A percentile compares a stretch with the other conserved stretches of the same genome.
These are phyloP conservation scores for Hemitrygon akajei DNA, from an alignment of 2,797 vertebrate genomes.

Conservation along the genomic window DNA sequence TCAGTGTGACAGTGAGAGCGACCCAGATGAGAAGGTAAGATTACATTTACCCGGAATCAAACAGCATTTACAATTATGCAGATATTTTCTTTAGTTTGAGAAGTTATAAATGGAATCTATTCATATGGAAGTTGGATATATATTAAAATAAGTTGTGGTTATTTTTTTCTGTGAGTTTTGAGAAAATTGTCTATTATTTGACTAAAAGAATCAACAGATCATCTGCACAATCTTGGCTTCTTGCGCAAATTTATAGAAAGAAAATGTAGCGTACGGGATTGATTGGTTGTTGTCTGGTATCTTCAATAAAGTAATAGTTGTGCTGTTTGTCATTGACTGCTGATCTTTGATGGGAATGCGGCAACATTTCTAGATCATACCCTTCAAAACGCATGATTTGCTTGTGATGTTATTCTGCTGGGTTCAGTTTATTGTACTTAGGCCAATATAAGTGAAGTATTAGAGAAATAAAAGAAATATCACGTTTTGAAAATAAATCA, in stretches of 20 bases:
- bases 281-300: neutral
- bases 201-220: neutral
- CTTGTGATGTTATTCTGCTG: neutral
- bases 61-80: neutral
- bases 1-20: conserved; percentile 89
- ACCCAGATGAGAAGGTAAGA: conserved; percentile 91
- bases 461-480: neutral
- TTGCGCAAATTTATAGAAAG: neutral
- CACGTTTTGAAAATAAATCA: conserved; percentile 11
- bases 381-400: neutral
- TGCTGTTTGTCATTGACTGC: neutral
- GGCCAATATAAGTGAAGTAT: neutral
- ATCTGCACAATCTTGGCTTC: neutral
- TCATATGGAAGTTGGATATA: conserved; percentile 49
- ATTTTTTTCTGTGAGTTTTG: conserved; percentile 45
- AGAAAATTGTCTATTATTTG: conserved; percentile 48
- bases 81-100: neutral
- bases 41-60: conserved; percentile 32
- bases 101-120: conserved; percentile 47
- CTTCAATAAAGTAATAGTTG: neutral
- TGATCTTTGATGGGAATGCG: neutral
- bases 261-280: neutral
- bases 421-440: neutral
- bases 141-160: conserved; percentile 50
- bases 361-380: neutral